These are phyloP conservation scores for Parambassis ranga DNA, from an alignment of 2,797 vertebrate genomes.

Conservation along the genomic window DNA sequence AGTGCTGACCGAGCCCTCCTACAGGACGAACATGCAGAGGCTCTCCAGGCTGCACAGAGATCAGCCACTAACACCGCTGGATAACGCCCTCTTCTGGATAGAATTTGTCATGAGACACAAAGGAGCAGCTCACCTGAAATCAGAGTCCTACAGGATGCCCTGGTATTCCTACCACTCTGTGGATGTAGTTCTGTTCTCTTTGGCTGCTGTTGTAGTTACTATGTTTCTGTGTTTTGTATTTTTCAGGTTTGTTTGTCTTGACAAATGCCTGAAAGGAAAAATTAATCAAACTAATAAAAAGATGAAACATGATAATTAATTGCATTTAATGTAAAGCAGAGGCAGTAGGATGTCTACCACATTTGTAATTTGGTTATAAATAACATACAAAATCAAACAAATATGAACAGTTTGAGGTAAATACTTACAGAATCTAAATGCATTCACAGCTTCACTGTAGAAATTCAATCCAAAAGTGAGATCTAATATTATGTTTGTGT, in stretches of 20 bases:
- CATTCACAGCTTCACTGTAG: too few species aligned
- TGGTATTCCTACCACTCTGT: constrained; percentile 69
- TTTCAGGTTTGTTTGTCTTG: neutral
- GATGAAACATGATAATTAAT: too few species aligned
- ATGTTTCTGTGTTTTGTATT: neutral
- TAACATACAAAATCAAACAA: too few species aligned
- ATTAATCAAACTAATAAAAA: neutral
- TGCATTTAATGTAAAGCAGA: too few species aligned
- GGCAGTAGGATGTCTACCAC: too few species aligned
- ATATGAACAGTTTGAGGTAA: too few species aligned
- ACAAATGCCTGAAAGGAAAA: constrained; percentile 13
- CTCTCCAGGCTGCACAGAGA: constrained; percentile 67
- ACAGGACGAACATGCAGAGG: constrained; percentile 66
- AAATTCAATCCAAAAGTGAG: too few species aligned
- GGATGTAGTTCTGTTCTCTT: constrained; percentile 47
- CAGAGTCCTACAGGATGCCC: constrained; percentile 59
- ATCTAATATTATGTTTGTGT: too few species aligned
- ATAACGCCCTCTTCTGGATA: constrained; percentile 66
- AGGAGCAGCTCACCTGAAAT: constrained; percentile 54
- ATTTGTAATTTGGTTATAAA: too few species aligned
- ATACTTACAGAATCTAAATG: too few species aligned
- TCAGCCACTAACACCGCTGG: constrained; percentile 47
- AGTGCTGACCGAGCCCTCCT: constrained; percentile 55
- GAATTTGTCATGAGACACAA: constrained; percentile 49
- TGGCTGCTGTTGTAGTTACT: neutral